Evolutionary conservation across 2,113 vertebrate species (phyloP), one percentile per base, ranked within the genome.

Genomic region (Upupa epops): DNA sequence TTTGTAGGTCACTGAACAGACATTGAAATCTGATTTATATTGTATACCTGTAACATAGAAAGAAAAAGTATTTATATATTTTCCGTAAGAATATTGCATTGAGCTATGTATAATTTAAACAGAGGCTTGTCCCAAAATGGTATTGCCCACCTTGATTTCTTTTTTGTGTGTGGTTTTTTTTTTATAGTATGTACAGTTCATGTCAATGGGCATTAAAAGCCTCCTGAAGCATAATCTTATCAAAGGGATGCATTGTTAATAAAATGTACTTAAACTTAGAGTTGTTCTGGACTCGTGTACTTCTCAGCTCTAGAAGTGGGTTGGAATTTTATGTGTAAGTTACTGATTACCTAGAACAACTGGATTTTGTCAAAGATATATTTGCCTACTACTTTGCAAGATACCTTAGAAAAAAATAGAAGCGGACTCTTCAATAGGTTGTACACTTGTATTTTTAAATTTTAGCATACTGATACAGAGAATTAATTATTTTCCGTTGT

Each of bases 1-100:
- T 97, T 98, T 98, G 95, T 98, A 98, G 97, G 97, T 98, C 98
- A 98, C 98, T 98, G 98, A 98, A 98, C 95, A 97, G 97, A 98
- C 97, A 97, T 98, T 97, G 98, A 98, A 97, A 98, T 97, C 97
- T 96, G 98, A 98, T 99, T 98, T 99, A 98, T 99, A 99, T 99
- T 99, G 97, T 98, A 98, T 98, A 99, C 98, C 98, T 99, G 98
- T 99, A 99, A 98, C 98, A 98, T 99, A 99, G 98, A 97, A 97
- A 98, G 97, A 98, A 98, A 97, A 98, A 98, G 98, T 99, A 99
- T 99, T 99, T 99, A 99, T 99, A 99, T 99, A 99, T 98, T 99
- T 99, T 99, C 98, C 96, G 96, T 98, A 98, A 99, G 97, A 98
- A 98, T 98, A 98, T 98, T 98, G 99, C 98, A 98, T 99, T 98